These are phyloP conservation scores for Drosophila suzukii DNA, from an alignment of 1,140 invertebrate genomes.

Conservation along the genomic window DNA sequence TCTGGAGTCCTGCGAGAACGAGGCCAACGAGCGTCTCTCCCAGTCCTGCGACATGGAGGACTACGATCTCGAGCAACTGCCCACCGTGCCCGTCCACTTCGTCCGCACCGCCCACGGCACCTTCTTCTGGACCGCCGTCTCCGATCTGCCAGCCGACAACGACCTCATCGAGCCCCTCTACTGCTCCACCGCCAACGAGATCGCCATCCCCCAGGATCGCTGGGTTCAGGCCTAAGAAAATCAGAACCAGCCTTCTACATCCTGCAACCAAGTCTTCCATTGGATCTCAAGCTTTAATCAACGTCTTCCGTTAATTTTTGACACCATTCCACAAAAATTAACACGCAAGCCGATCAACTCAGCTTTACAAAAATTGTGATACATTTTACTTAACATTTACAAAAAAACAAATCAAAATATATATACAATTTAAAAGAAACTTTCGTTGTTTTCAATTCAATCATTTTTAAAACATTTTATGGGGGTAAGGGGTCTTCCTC, in stretches of 20 bases:
- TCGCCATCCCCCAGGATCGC: conserved; percentile 84
- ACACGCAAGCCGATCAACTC: conserved; percentile 61
- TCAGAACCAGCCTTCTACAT: conserved; percentile 3
- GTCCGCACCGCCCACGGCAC: conserved; percentile 86
- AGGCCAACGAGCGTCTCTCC: conserved; percentile 79
- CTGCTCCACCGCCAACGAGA: conserved; percentile 84
- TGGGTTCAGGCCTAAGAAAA: conserved; percentile 85
- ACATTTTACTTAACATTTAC: conserved; percentile 65
- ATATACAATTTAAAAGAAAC: conserved; percentile 70
- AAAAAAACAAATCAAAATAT: conserved; percentile 63
- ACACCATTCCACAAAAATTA: conserved; percentile 60
- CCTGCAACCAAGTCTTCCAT: conserved; percentile 65
- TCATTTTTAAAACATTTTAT: background rate
- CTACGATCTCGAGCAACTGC: conserved; percentile 85
- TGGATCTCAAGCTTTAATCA: conserved; percentile 55
- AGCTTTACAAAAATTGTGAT: conserved; percentile 84
- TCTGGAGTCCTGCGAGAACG: conserved; percentile 74
- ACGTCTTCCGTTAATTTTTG: conserved; percentile 74
- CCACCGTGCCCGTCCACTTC: conserved; percentile 85
- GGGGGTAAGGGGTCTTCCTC: background rate
- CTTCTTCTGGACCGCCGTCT: conserved; percentile 86
- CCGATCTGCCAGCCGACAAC: conserved; percentile 83
- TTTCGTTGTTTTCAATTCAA: conserved; percentile 12
- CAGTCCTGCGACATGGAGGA: conserved; percentile 78
- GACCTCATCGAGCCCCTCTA: conserved; percentile 83